phyloP scores from a whole-genome alignment of 2,888 invertebrate genomes.

The Rhimphoctona megacephalus region DNA sequence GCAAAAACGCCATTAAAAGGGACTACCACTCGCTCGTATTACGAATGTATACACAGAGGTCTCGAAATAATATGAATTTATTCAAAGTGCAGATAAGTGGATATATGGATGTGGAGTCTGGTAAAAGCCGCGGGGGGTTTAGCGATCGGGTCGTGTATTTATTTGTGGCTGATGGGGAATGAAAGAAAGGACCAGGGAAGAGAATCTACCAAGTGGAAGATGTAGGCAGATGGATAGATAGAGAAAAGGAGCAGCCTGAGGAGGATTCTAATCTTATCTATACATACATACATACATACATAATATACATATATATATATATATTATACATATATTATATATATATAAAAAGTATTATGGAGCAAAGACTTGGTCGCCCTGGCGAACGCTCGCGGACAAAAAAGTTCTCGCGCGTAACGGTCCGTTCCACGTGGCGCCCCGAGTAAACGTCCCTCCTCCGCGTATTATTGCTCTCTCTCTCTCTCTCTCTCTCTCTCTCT shows the following conservation, averaged over 20 bases:
- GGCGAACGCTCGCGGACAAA: conserved; percentile 66
- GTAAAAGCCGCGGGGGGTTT: conserved; percentile 6
- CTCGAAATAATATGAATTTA: conserved; percentile 51
- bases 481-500: conserved; percentile 67
- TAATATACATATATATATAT: too few relatives aligned
- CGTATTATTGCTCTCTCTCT: conserved; percentile 67
- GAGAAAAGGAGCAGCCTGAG: conserved; percentile 48
- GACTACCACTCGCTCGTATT: conserved; percentile 6
- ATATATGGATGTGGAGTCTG: conserved; percentile 5
- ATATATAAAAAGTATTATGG: conserved; percentile 1
- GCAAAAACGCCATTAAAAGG: not conserved
- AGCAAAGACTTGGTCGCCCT: conserved; percentile 60
- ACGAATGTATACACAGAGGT: conserved; percentile 28
- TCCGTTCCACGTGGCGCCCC: conserved; percentile 84
- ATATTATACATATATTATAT: too few relatives aligned
- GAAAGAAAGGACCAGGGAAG: conserved; percentile 21
- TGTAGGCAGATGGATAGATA: conserved; percentile 51
- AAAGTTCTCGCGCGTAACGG: conserved; percentile 79
- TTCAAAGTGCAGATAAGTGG: conserved; percentile 51
- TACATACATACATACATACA: conserved; percentile 8
- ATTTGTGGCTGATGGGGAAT: not conserved
- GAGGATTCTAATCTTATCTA: conserved; percentile 29
- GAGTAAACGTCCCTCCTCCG: conserved; percentile 79
- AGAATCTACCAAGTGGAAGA: not conserved
- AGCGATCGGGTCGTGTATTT: not conserved